A percentile compares a stretch with the other conserved stretches of the same genome.
Conservation (phyloP, 30 jellyfish, hydroid and myxozoan species). For the Aurelia sp. region DNA sequence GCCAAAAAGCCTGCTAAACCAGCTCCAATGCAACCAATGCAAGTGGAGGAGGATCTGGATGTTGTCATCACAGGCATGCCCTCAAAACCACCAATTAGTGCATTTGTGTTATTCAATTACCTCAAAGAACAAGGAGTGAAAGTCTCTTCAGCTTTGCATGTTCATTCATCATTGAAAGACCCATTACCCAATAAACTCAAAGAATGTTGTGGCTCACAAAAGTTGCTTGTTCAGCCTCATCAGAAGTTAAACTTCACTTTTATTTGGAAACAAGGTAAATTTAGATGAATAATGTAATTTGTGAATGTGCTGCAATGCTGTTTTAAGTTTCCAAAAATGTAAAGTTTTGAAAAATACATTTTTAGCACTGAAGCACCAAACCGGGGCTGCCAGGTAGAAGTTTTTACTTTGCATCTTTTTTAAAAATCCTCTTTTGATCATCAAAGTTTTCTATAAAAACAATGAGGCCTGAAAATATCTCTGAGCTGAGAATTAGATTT, state of each 20-base stretch:
- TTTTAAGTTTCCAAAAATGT: no score
- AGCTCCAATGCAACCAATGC: neutral
- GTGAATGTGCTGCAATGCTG: no score
- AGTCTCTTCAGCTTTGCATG: conserved; percentile 48
- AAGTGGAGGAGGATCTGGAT: conserved; percentile 18
- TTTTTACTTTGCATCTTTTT: no score
- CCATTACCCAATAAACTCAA: conserved; percentile 5
- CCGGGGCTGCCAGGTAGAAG: no score
- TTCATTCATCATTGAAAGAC: conserved; percentile 57
- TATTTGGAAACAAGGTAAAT: conserved; percentile 82
- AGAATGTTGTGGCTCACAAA: conserved; percentile 19
- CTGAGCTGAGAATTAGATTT: no score
- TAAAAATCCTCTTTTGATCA: no score
- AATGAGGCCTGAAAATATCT: no score
- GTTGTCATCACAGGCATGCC: conserved; percentile 68
- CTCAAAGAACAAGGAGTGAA: conserved; percentile 42
- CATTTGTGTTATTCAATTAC: conserved; percentile 47
- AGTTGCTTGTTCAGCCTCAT: conserved; percentile 46
- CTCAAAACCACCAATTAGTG: conserved; percentile 70
- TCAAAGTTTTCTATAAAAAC: no score
- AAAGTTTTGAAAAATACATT: no score
- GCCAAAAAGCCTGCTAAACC: neutral
- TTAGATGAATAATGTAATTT: no score
- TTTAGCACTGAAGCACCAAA: no score
- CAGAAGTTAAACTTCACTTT: conserved; percentile 35